Evolutionary conservation across 2,113 vertebrate genomes (phyloP), one percentile per base, ranked within the genome.

Genomic region (Albula goreensis): DNA sequence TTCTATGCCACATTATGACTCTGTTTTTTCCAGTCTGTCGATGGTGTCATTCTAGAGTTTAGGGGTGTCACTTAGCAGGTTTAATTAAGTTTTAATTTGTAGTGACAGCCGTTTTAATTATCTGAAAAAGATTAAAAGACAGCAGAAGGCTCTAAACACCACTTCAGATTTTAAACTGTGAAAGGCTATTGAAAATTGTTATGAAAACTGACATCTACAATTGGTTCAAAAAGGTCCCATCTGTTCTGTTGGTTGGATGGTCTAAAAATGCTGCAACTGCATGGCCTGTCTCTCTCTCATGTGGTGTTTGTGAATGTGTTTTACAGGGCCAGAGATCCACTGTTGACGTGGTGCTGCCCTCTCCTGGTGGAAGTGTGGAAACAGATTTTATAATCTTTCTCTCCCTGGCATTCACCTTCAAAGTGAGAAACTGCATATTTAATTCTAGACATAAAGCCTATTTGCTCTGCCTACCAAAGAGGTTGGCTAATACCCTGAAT

Each of bases 341-440:
- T 51, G 70, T 86, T 25, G 10, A 86, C 50, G 87, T 92, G 88
- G 90, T 93, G 57, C 92, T 95, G 88, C 95, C 95, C 82, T 90
- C 95, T 90, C n/a, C 81, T 88, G 94, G 74, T 50, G 84, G 89
- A n/a, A 86, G 86, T 78, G 78, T 88, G 2, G 91, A 92, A 88
- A 91, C 84, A 12, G 87, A 86, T 57, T 92, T 93, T 51, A 89
- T 87, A n/a, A 89, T 90, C 84, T 93, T 89, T 48, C 22, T 90
- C 49, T 86, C 87, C 9, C 87, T 88, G 78, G 90, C 91, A 19
- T 88, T 93, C 66, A 87, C 13, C 5, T 53, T 93, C 49, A 93
- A 93, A 90, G 92, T 92, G 83, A 53, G 80, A 81, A 12, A 15
- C 13, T 53, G 50, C 1, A 81, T 52, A 25, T 9, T 66, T 5